These are phyloP conservation scores for Erpornis zantholeuca DNA, from an alignment of 2,113 vertebrate species.

Conservation along the genomic window DNA sequence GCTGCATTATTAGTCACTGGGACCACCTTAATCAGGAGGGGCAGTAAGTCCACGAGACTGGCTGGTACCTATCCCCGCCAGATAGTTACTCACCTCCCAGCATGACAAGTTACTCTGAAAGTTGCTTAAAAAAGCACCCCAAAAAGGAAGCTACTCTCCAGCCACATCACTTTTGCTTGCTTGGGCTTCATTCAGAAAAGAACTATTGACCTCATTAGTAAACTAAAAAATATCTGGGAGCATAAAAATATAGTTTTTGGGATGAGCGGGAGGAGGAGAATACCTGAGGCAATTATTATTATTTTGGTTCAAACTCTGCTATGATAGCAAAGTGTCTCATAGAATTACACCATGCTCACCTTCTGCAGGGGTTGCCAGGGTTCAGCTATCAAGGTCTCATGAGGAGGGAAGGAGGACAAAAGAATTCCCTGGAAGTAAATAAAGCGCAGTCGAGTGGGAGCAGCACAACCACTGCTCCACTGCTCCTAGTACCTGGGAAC, in stretches of 20 bases:
- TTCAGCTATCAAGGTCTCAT: fast-evolving
- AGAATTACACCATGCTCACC: neutral
- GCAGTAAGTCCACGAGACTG: neutral
- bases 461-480: neutral
- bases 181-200: neutral
- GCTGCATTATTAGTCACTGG: neutral
- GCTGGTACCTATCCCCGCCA: neutral
- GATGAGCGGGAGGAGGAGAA: neutral
- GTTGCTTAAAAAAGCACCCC: neutral
- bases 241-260: neutral
- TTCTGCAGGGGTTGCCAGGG: neutral
- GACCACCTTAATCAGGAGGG: neutral
- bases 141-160: neutral
- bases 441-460: neutral
- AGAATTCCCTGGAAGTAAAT: neutral
- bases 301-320: neutral
- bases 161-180: neutral
- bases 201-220: neutral
- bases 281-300: neutral
- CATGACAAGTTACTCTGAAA: neutral
- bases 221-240: neutral
- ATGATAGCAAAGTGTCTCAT: neutral
- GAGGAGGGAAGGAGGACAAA: neutral
- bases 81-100: neutral
- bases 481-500: neutral